Base-by-base conservation (phyloP, 2,888 invertebrate species). In the Drosophila crucigera region DNA sequence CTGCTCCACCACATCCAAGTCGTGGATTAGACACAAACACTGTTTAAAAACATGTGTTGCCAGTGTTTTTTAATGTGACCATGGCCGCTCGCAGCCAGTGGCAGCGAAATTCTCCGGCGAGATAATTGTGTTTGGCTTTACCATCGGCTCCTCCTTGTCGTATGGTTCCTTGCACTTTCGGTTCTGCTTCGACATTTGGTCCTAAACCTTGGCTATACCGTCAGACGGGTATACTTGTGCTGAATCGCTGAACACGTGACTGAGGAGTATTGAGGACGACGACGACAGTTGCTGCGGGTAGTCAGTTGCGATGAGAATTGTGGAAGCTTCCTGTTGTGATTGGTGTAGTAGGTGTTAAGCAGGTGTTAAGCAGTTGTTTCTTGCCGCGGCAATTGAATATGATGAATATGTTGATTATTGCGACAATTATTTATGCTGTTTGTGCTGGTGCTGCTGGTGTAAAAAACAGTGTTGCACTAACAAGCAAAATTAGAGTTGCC, bases 1-100 rank as follows among this genome's bases (percentile, higher is more conserved):
- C 80, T 95, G 95, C 88, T 95, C 95, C 22, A 96, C 95, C 81
- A 95, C 94, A 16, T 95, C 95, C 75, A 97, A 93, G 93, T 97
- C 97, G 14, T 96, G 96, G 22, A 97, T 96, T 31, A 9, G 31
- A 30, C 7, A 30, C 30, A 30, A 30, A 30, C 30, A 30, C 7
- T 7, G 30, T 30, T 30, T 30, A 7, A 30, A 30, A 98, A 94
- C 98, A 98, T 49, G 98, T 98, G 92, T 98, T 98, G 78, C 98
- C 98, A 91, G 97, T 95, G 93, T 98, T 98, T 82, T 96, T 96
- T 56, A 98, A 94, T 31, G 97, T 96, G 39, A 97, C 97, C 92
- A 97, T 96, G 67, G 95, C 95, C 0, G 73, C 59, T 2, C 80
- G 82, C 59, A 84, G 65, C 89, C 73, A 11, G 53, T 33, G 11